Base-by-base conservation (phyloP, 2,113 vertebrate species). In the Eclectus roratus region DNA sequence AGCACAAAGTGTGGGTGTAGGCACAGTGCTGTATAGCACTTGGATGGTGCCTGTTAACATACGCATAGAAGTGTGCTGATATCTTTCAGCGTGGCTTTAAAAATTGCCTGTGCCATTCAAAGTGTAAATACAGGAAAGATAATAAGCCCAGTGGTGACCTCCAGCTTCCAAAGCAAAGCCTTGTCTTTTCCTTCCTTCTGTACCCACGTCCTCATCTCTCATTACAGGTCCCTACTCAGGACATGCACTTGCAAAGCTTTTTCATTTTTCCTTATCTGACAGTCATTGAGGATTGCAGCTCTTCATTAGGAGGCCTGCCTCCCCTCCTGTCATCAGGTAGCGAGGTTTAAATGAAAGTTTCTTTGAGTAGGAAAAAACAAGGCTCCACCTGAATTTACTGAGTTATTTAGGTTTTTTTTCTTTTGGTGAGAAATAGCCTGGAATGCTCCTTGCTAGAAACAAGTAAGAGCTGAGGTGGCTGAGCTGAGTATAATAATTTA, bases 161-260 rank as follows among this genome's bases (percentile, higher is more conserved):
- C 37, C 37, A 35, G 52, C 44, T 85, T 65, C 88, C 28, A 2
- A 33, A 73, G 35, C 8, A 21, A 56, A 76, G 31, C 28, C 24
- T 79, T 39, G 13, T 19, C 53, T 70, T 86, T 66, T 15, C 61
- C 13, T 70, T 55, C 25, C 44, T 50, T 37, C 55, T 46, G 3
- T 33, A 7, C 17, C 41, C 0, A 2, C 2, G 1, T 65, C n/a
- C 55, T 69, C 28, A 3, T 60, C 24, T 28, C 27, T n/a, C 2
- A 4, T 64, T 49, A 35, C 29, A 52, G 28, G 8, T 76, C 33
- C 23, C 15, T 56, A n/a, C 37, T 89, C 29, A 7, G 69, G 49
- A 35, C 0, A 0, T 33, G 55, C 1, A 3, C 69, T 80, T 31
- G 13, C 11, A 47, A 63, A 11, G 31, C 16, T 13, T 13, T 49